Percentiles rank a stretch among this genome's conserved stretches.
phyloP scores from a whole-genome alignment of 2,113 vertebrate genomes.

The Trichomycterus rosablanca region DNA sequence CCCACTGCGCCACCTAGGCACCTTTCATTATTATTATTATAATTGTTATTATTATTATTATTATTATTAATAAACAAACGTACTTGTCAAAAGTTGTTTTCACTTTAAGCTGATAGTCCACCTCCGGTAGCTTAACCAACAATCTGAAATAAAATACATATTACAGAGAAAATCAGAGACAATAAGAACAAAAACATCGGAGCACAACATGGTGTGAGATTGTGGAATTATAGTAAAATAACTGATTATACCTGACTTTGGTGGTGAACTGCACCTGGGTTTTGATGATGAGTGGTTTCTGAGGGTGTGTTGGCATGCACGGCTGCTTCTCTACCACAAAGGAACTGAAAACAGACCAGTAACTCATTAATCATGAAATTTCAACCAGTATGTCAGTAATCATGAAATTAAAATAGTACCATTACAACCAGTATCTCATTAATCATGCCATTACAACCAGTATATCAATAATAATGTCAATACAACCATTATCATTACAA shows the following conservation, averaged over 20 bases:
- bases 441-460: no score
- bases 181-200: background rate
- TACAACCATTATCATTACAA: no score
- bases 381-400: background rate
- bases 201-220: no score
- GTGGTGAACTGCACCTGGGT: slow-evolving; percentile 94
- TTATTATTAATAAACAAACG: slow-evolving; percentile 48
- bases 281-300: slow-evolving; percentile 93
- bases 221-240: no score
- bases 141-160: slow-evolving; percentile 66
- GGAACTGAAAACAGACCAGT: slow-evolving; percentile 79
- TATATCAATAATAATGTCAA: no score
- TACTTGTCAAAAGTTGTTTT: slow-evolving; percentile 97
- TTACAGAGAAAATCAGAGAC: background rate
- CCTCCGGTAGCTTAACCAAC: slow-evolving; percentile 89
- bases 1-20: no score
- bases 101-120: slow-evolving; percentile 95
- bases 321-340: slow-evolving; percentile 96
- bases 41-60: background rate
- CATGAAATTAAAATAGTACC: no score
- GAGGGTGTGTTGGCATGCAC: slow-evolving; percentile 94
- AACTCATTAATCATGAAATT: no score
- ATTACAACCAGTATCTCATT: no score
- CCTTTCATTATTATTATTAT: no score
- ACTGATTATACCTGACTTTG: slow-evolving; percentile 97